Conservation (phyloP, 2,113 vertebrate genomes). For the Phasianus colchicus region DNA sequence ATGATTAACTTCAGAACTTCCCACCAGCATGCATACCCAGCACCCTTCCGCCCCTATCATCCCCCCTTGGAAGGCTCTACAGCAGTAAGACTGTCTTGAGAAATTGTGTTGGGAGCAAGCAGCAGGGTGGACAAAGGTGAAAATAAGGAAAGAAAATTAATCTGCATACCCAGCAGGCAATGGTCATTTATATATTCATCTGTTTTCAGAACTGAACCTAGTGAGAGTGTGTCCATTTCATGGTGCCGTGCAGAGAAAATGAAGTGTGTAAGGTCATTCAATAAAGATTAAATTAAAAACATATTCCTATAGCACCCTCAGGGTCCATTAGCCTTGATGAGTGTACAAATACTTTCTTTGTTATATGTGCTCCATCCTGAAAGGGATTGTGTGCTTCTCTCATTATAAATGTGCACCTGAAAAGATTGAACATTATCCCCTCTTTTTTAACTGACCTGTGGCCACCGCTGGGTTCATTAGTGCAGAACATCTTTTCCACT, state of each 20-base stretch:
- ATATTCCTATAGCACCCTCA: conserved; percentile 85
- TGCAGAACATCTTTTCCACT: conserved; percentile 99
- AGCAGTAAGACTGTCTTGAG: conserved; percentile 5
- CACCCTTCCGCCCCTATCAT: neutral
- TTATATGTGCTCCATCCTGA: conserved; percentile 80
- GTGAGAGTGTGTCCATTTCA: conserved; percentile 91
- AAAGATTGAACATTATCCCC: conserved; percentile 93
- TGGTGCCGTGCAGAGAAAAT: conserved; percentile 85
- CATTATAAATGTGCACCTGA: conserved; percentile 99
- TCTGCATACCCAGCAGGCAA: conserved; percentile 96
- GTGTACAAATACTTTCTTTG: conserved; percentile 87
- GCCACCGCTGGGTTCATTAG: conserved; percentile 97
- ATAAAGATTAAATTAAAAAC: conserved; percentile 90
- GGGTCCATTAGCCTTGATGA: conserved; percentile 87
- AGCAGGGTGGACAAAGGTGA: conserved; percentile 85
- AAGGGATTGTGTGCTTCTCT: conserved; percentile 87
- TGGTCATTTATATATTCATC: conserved; percentile 92
- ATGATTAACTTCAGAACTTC: neutral
- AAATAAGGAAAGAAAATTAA: conserved; percentile 87
- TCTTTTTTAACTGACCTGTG: conserved; percentile 89
- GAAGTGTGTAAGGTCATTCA: conserved; percentile 87
- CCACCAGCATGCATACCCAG: rapidly evolving
- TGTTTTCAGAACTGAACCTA: conserved; percentile 88
- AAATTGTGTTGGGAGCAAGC: conserved; percentile 63
- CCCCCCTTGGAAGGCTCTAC: neutral